Evolutionary conservation across 2,888 invertebrate species (phyloP).

Genomic region (Nycteola revayana): DNA sequence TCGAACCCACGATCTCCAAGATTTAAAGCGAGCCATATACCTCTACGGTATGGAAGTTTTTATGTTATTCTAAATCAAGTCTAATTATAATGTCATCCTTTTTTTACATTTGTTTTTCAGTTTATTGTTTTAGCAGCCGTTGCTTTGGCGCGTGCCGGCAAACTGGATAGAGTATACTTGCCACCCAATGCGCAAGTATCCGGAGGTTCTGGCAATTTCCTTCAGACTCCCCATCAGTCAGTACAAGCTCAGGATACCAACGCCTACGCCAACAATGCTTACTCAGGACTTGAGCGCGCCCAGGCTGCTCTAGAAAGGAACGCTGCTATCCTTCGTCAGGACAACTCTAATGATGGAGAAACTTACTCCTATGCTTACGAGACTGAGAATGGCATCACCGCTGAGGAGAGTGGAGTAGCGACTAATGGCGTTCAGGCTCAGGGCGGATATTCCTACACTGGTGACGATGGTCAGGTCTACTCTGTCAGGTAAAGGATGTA

Average conservation of each 20-base stretch:
- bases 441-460: slow-evolving; percentile 68
- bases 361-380: slow-evolving; percentile 64
- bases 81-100: too few species aligned
- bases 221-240: slow-evolving; percentile 26
- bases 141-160: slow-evolving; percentile 51
- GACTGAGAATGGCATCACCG: slow-evolving; percentile 70
- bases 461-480: slow-evolving; percentile 71
- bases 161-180: slow-evolving; percentile 62
- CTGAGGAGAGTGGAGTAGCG: slow-evolving; percentile 68
- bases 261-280: slow-evolving; percentile 14
- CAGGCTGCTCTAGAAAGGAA: slow-evolving; percentile 63
- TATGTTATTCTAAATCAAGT: too few species aligned
- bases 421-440: slow-evolving; percentile 69
- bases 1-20: too few species aligned
- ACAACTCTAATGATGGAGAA: slow-evolving; percentile 64
- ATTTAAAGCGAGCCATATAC: too few species aligned
- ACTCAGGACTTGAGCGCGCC: slow-evolving; percentile 43
- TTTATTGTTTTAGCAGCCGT: slow-evolving; percentile 51
- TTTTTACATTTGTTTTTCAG: too few species aligned
- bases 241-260: slow-evolving; percentile 14
- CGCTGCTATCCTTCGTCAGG: slow-evolving; percentile 66
- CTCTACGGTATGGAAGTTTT: too few species aligned
- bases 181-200: slow-evolving; percentile 47
- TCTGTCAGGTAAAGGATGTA: slow-evolving; percentile 51
- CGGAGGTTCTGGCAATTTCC: slow-evolving; percentile 12